phyloP scores from a whole-genome alignment of 2,888 invertebrate genomes.

The Hybos culiciformis region DNA sequence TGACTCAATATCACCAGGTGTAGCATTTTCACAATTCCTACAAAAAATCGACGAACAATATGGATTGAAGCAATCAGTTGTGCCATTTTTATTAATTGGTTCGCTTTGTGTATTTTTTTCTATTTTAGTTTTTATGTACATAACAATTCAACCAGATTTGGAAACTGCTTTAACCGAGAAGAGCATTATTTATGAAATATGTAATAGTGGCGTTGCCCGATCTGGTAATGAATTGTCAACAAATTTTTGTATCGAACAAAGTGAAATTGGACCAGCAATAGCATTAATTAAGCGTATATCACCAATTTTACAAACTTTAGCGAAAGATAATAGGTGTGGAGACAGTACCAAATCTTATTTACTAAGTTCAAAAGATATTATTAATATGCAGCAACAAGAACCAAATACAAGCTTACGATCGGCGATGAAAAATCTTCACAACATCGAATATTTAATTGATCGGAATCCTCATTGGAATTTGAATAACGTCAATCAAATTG shows the following conservation, averaged over 20 bases:
- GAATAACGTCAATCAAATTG: constrained; percentile 39
- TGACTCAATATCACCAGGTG: constrained; percentile 19
- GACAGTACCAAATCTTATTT: constrained; percentile 38
- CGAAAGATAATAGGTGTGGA: constrained; percentile 29
- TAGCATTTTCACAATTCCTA: constrained; percentile 18
- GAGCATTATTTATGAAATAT: constrained; percentile 42
- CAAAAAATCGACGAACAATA: constrained; percentile 20
- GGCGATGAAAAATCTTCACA: constrained; percentile 38
- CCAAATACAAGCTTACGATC: constrained; percentile 9
- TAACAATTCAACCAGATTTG: constrained; percentile 40
- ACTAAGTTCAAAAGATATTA: constrained; percentile 48
- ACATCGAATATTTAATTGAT: constrained; percentile 52
- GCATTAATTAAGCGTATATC: constrained; percentile 49
- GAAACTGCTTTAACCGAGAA: constrained; percentile 27
- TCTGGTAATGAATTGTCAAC: not conserved
- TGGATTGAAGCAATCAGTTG: constrained; percentile 33
- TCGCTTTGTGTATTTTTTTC: constrained; percentile 51
- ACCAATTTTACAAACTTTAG: constrained; percentile 46
- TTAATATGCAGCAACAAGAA: constrained; percentile 33
- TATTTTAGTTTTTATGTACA: constrained; percentile 50
- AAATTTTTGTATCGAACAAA: constrained; percentile 49
- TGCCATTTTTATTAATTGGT: constrained; percentile 48
- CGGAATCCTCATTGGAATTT: constrained; percentile 63
- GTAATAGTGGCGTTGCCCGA: constrained; percentile 16
- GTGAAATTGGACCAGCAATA: constrained; percentile 47